Evolutionary conservation across 2,113 vertebrate genomes (phyloP), one percentile per base, ranked within the genome.

Genomic region (Ifrita kowaldi): DNA sequence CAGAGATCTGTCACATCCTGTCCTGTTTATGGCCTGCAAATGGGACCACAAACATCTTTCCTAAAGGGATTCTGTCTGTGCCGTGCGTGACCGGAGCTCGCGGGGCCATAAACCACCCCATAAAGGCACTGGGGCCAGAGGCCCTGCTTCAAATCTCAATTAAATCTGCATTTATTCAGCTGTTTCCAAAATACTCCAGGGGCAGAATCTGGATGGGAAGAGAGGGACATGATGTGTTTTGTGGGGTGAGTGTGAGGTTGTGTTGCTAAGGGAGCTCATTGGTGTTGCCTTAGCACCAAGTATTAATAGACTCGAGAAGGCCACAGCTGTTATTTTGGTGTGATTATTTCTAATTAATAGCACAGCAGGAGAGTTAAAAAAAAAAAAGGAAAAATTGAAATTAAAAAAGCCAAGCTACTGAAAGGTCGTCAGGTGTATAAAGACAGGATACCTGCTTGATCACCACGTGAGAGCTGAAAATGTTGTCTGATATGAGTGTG

Each of bases 281-380:
- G 56, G 83, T 87, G 94, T 89, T 97, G 94, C 95, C 91, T 93
- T 97, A 95, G 93, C 94, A 96, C 83, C 73, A 59, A 56, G 60
- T 95, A 95, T 97, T 96, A 96, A 95, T 95, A 97, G 95, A 81
- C 60, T 26, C 2, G 69, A 84, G 89, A 84, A 89, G 47, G 83
- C 93, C 86, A 89, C 0, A 7, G 79, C 35, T 80, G 83, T 81
- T 92, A 63, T 81, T 92, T 92, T 89, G 69, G 16, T 60, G 60
- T 81, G 64, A 90, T 96, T 83, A 63, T 46, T 93, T 77, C 77
- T 78, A 90, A 96, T 95, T 93, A 95, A 84, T 87, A 78, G 64
- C 91, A 81, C 89, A 95, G 86, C 56, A 19, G 84, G 68, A 86
- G 50, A 63, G 16, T 73, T 81, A 7, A 23, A 27, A 59, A 32